Conservation (phyloP, 2,113 vertebrate species). For the Balaenoptera acutorostrata region DNA sequence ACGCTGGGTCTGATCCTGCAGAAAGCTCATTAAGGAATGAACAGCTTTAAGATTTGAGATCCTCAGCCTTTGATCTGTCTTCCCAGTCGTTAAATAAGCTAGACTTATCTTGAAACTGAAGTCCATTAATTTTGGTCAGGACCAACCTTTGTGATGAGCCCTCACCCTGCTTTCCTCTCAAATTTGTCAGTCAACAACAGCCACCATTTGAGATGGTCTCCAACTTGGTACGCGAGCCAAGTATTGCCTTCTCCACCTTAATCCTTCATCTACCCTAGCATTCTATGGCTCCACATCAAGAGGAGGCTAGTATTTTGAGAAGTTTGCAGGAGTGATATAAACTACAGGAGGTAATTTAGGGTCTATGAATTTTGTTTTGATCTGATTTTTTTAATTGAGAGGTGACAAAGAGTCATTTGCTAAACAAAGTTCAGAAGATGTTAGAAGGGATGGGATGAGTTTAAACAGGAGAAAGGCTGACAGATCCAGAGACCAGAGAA, state of each 20-base stretch:
- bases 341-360: not conserved
- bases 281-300: not conserved
- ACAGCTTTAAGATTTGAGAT: not conserved
- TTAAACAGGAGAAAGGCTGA: not conserved
- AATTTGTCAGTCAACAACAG: not conserved
- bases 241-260: not conserved
- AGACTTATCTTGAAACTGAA: not conserved
- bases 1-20: no score
- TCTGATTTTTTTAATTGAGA: not conserved
- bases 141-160: not conserved
- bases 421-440: not conserved
- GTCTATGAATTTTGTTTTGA: not conserved
- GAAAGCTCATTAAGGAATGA: not conserved
- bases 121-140: not conserved
- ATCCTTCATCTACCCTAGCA: not conserved
- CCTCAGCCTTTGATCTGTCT: not conserved
- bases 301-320: not conserved
- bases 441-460: not conserved
- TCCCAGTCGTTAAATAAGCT: not conserved
- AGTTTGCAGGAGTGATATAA: not conserved
- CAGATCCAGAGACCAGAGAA: not conserved
- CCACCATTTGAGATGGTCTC: not conserved
- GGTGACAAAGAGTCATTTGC: not conserved
- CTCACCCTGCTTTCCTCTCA: not conserved
- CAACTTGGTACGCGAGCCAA: not conserved